Evolutionary conservation across 2,888 invertebrate genomes (phyloP), one percentile per base, ranked within the genome.

Genomic region (Eledona agricola): DNA sequence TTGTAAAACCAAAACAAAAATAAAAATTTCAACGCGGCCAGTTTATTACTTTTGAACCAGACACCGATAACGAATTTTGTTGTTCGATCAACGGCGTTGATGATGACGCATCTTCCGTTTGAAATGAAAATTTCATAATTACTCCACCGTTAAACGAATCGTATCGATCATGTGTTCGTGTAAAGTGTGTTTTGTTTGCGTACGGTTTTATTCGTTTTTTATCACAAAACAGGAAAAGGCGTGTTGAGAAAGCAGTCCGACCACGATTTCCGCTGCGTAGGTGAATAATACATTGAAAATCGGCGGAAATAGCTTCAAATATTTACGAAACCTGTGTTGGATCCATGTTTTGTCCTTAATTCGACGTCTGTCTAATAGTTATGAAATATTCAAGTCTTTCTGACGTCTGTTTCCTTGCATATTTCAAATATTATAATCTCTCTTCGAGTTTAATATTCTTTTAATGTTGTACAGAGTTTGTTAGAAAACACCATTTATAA

Each of bases 201-300:
- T 12, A n/a, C n/a, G 1, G 35, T 23, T 38, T 23, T 6, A 25
- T 15, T 12, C 12, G n/a, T 13, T 9, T 25, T 23, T 25, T 7
- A 37, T 37, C 3, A 5, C 7, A 32, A 7, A 28, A 28, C 28
- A 28, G n/a, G n/a, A n/a, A n/a, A n/a, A 11, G 4, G 10, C 35
- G 35, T 7, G 23, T 37, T 37, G 12, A 40, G 28, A 28, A 25
- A 28, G 7, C 25, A 16, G 16, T 28, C 16, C 19, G 17, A 28
- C 17, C 40, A 1, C 16, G 17, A 40, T 40, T 40, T 28, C 26
- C n/a, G 5, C 10, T 9, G 9, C 17, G 9, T 20, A 20, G 10
- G 13, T 38, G 40, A 40, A 40, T 40, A 40, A 40, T 28, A 40
- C 40, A 40, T 40, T 28, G 19, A 28, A 25, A 40, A 40, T 25